Conservation (phyloP, 1,140 invertebrate species). For the Thrips palmi region DNA sequence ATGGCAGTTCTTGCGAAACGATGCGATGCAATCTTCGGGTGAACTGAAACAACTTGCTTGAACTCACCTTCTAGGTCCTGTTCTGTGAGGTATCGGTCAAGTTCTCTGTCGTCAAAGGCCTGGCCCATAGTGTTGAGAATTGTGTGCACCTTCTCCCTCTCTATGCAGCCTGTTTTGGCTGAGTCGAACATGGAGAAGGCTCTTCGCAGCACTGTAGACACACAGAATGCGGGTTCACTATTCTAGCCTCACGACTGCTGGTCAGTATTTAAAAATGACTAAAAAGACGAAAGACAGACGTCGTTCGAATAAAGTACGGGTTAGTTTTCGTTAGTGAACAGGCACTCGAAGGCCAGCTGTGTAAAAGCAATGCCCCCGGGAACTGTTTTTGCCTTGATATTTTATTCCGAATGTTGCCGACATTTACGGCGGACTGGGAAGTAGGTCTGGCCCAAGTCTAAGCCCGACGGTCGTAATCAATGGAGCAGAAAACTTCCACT, state of each 20-base stretch:
- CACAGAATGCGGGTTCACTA: slow-evolving; percentile 10
- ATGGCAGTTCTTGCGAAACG: too few species aligned
- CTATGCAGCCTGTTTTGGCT: slow-evolving; percentile 45
- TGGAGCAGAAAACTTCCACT: too few species aligned
- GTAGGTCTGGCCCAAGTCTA: too few species aligned
- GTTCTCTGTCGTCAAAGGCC: slow-evolving; percentile 47
- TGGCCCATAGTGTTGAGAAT: slow-evolving; percentile 58
- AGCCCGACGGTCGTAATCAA: too few species aligned
- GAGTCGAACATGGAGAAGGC: slow-evolving; percentile 65
- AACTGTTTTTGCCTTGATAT: too few species aligned
- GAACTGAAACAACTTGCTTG: slow-evolving; percentile 6
- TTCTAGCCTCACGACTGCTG: neutral
- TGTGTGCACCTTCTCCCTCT: slow-evolving; percentile 52
- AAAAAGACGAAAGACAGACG: slow-evolving; percentile 4
- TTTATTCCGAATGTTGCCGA: too few species aligned
- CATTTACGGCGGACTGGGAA: too few species aligned
- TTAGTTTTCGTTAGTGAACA: neutral
- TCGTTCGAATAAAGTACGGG: slow-evolving; percentile 2
- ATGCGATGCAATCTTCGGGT: neutral
- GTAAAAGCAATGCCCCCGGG: too few species aligned
- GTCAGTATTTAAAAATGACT: neutral
- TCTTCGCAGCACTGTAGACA: slow-evolving; percentile 37
- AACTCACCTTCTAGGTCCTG: slow-evolving; percentile 9
- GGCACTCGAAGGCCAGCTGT: too few species aligned
- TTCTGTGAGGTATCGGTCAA: slow-evolving; percentile 36